phyloP scores from a whole-genome alignment of 2,113 vertebrate genomes.

The Oenanthe melanoleuca region DNA sequence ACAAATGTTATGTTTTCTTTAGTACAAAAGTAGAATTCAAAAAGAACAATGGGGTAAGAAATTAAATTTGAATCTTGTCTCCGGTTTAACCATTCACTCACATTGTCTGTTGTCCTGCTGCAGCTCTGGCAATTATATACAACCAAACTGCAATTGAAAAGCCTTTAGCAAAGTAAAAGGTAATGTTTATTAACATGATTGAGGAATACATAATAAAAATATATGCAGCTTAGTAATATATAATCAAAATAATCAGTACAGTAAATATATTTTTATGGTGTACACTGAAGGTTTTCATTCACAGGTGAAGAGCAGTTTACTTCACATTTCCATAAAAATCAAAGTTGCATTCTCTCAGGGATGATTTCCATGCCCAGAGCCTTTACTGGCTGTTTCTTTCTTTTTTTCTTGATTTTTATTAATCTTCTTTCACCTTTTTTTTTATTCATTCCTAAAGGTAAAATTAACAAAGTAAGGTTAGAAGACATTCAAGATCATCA shows the following conservation, averaged over 20 bases:
- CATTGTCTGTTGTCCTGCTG: neutral
- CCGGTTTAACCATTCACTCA: neutral
- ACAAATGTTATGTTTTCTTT: neutral
- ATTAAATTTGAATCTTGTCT: neutral
- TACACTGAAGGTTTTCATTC: neutral
- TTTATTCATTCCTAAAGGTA: conserved; percentile 61
- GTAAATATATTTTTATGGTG: neutral
- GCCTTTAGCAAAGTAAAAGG: neutral
- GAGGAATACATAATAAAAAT: conserved; percentile 24
- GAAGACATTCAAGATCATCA: neutral
- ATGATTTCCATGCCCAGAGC: neutral
- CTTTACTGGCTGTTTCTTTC: conserved; percentile 51
- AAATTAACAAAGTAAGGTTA: neutral
- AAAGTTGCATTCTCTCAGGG: conserved; percentile 25
- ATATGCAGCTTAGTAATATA: conserved; percentile 3
- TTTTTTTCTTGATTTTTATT: conserved; percentile 70
- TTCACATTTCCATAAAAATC: neutral
- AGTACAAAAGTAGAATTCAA: neutral
- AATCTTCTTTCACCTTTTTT: conserved; percentile 17
- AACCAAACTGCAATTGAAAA: neutral
- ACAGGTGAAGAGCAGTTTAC: neutral
- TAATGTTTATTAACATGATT: neutral
- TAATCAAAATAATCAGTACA: conserved; percentile 18
- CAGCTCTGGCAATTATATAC: neutral
- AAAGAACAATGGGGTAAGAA: neutral